Base-by-base conservation (phyloP, 2,797 vertebrate species). In the Adelosebastes latens region DNA sequence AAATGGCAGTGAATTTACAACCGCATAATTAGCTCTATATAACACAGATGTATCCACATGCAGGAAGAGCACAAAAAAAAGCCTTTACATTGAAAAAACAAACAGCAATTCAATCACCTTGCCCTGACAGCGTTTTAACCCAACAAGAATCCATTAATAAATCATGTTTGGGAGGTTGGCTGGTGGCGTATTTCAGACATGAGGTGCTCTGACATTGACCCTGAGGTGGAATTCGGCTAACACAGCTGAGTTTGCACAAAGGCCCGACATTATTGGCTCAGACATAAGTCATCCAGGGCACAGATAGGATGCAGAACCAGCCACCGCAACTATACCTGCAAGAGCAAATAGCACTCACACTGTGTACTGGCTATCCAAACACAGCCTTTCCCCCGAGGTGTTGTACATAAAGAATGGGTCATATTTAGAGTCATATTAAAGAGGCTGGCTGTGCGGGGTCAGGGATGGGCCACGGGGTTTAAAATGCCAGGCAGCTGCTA, bases 221-320 rank as follows among this genome's bases (percentile, higher is more conserved):
- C 90, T 32, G 69, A 87, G 90, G 90, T 90, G 91, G 93, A 94
- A 92, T 92, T 94, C 77, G 49, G 78, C 91, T 89, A 93, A 92
- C 94, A 92, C 89, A 94, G 93, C 94, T 94, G 92, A 94, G 92
- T 95, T 94, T 95, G 93, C 92, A 94, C 94, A 94, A 93, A 89
- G 89, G 85, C 76, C 89, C 85, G 61, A 84, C 87, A 88, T 89
- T 92, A 93, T 93, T 92, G 94, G 93, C 90, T 93, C 89, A 94
- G 92, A 89, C 87, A 84, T 39, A 87, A 94, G 92, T 93, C 92
- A 90, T 75, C 82, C 77, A 82, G 88, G 82, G 87, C 78, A 82
- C 84, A 88, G 90, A 92, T 91, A 93, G 91, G 92, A 93, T 92
- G 89, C 93, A 89, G 88, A 86, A 90, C 59, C 76, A 58, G 74